These are phyloP conservation scores for Cryptocephalus moraei DNA, from an alignment of 2,888 invertebrate species.

Conservation along the genomic window DNA sequence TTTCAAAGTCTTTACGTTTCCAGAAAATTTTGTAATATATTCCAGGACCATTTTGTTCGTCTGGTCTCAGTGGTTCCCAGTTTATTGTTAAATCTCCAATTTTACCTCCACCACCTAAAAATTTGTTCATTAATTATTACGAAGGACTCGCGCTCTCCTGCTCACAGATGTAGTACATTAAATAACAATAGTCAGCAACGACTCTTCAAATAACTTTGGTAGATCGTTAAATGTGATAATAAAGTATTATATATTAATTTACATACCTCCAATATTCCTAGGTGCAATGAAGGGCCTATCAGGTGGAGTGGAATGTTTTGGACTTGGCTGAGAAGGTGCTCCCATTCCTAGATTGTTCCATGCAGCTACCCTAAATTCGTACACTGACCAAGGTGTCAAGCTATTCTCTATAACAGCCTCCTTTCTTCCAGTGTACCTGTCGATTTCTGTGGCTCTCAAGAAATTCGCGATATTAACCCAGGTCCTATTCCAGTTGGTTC, in stretches of 20 bases:
- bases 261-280: conserved; percentile 51
- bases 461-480: conserved; percentile 64
- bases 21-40: conserved; percentile 87
- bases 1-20: conserved; percentile 61
- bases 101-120: conserved; percentile 82
- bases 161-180: too few species aligned
- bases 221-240: too few species aligned
- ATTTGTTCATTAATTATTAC: too few species aligned
- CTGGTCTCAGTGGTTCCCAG: conserved; percentile 68
- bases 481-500: conserved; percentile 76
- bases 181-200: too few species aligned
- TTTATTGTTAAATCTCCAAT: conserved; percentile 88
- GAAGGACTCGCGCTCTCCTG: too few species aligned
- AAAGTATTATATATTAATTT: not conserved
- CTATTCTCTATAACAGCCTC: conserved; percentile 58
- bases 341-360: conserved; percentile 78
- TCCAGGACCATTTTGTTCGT: conserved; percentile 81
- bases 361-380: conserved; percentile 84
- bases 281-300: conserved; percentile 73
- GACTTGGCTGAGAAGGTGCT: conserved; percentile 71
- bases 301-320: conserved; percentile 73
- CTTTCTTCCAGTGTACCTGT: conserved; percentile 58
- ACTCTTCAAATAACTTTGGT: too few species aligned
- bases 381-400: conserved; percentile 79
- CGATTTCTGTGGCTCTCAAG: conserved; percentile 61